Conservation (phyloP, 2,113 vertebrate species). For the Erinaceus europaeus region DNA sequence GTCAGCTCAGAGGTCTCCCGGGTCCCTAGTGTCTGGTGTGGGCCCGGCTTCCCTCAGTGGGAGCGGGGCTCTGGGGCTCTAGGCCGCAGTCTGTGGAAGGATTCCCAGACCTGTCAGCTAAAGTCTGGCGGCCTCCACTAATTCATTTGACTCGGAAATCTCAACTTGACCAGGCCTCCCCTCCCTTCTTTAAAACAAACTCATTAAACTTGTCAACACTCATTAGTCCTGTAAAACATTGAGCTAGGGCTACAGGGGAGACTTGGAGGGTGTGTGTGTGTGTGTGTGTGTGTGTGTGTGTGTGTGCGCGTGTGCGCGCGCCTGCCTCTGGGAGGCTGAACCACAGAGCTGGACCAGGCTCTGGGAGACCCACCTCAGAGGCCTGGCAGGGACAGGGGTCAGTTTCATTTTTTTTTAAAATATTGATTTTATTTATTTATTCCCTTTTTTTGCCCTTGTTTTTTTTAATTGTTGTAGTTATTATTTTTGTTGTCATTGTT, state of each 20-base stretch:
- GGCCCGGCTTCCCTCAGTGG: not conserved
- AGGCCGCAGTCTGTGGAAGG: conserved; percentile 80
- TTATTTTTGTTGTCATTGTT: too few species aligned
- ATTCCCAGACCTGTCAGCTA: conserved; percentile 86
- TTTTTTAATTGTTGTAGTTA: too few species aligned
- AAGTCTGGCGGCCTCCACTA: conserved; percentile 86
- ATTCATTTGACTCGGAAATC: conserved; percentile 96
- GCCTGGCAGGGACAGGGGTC: conserved; percentile 20
- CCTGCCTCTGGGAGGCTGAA: not conserved
- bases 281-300: not conserved
- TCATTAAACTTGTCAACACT: conserved; percentile 98
- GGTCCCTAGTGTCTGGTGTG: not conserved
- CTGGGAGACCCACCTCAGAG: conserved; percentile 4
- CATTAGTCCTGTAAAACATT: conserved; percentile 92
- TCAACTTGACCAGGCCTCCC: conserved; percentile 92
- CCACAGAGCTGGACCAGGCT: conserved; percentile 7
- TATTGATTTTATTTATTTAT: too few species aligned
- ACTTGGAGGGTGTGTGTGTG: conserved; percentile 18
- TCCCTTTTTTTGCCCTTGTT: too few species aligned
- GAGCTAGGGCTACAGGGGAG: conserved; percentile 84
- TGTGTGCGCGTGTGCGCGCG: not conserved
- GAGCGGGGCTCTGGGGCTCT: not conserved
- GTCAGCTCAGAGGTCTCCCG: not conserved
- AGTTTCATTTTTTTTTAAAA: not conserved
- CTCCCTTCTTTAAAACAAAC: conserved; percentile 90